Conservation (phyloP, 2,888 invertebrate species). For the Tenthredo scrophulariae region DNA sequence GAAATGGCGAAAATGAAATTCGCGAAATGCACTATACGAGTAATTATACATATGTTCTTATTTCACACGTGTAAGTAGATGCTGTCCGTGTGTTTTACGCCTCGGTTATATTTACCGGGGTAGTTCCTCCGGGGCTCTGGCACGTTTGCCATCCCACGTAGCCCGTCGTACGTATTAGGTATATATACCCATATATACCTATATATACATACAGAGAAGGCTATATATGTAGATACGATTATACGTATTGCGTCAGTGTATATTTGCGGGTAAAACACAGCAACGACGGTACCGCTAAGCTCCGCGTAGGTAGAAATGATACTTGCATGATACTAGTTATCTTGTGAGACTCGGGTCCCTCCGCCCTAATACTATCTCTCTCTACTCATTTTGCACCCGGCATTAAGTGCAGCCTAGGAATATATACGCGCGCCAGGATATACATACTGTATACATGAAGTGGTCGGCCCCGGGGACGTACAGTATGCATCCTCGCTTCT, state of each 20-base stretch:
- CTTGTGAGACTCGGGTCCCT: slow-evolving; percentile 58
- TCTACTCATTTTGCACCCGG: slow-evolving; percentile 65
- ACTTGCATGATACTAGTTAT: slow-evolving; percentile 62
- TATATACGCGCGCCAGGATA: slow-evolving; percentile 42
- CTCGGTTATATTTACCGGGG: slow-evolving; percentile 44
- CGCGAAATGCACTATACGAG: not conserved
- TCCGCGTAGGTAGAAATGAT: slow-evolving; percentile 53
- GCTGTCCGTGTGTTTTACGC: slow-evolving; percentile 35
- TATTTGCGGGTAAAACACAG: slow-evolving; percentile 44
- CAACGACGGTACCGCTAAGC: slow-evolving; percentile 48
- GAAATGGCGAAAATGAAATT: not conserved
- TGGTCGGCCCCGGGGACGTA: slow-evolving; percentile 64
- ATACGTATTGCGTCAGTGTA: slow-evolving; percentile 48
- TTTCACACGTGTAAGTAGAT: slow-evolving; percentile 10
- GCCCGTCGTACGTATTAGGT: not conserved
- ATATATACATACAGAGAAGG: not conserved
- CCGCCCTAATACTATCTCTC: slow-evolving; percentile 54
- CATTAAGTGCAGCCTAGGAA: slow-evolving; percentile 66
- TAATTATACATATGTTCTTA: slow-evolving; percentile 19
- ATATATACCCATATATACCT: not conserved
- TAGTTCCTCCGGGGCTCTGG: slow-evolving; percentile 24
- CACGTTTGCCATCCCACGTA: slow-evolving; percentile 13
- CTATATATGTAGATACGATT: not conserved
- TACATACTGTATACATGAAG: slow-evolving; percentile 21
- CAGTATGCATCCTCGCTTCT: slow-evolving; percentile 60